Percentiles rank a stretch among this genome's conserved stretches.
phyloP scores from a whole-genome alignment of 2,797 vertebrate genomes.

The Tragelaphus oryx region DNA sequence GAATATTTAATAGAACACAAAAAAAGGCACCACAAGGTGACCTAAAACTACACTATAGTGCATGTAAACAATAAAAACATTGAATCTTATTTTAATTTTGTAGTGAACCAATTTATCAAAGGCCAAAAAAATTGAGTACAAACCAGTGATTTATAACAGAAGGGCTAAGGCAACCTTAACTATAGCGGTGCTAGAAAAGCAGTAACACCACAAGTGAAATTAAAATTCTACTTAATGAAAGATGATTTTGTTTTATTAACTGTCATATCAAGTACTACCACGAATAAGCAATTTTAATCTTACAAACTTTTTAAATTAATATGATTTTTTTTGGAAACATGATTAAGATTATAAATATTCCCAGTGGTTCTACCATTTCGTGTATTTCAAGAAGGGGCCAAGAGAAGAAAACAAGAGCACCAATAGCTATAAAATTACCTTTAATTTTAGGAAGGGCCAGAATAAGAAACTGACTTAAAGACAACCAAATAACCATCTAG shows the following conservation, averaged over 20 bases:
- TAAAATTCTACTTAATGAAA: slow-evolving; percentile 49
- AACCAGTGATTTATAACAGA: slow-evolving; percentile 80
- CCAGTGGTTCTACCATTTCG: slow-evolving; percentile 46
- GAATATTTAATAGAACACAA: slow-evolving; percentile 80
- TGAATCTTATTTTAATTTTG: slow-evolving; percentile 68
- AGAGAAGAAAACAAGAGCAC: slow-evolving; percentile 3
- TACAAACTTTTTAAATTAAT: slow-evolving; percentile 34
- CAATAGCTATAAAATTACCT: slow-evolving; percentile 25
- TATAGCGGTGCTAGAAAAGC: slow-evolving; percentile 76
- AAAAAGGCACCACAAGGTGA: slow-evolving; percentile 77
- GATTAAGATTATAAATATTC: slow-evolving; percentile 41
- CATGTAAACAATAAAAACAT: slow-evolving; percentile 76
- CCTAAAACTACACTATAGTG: slow-evolving; percentile 77
- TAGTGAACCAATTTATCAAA: slow-evolving; percentile 74
- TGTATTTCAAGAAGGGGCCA: slow-evolving; percentile 49
- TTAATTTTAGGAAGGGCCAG: slow-evolving; percentile 22
- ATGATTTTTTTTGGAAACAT: background rate
- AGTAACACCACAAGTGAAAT: slow-evolving; percentile 65
- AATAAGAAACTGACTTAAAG: slow-evolving; percentile 26
- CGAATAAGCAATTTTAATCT: slow-evolving; percentile 19
- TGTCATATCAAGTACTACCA: slow-evolving; percentile 7
- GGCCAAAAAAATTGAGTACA: slow-evolving; percentile 69
- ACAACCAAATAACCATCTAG: background rate
- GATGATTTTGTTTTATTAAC: slow-evolving; percentile 3
- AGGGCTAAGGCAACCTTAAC: slow-evolving; percentile 82